Base-by-base conservation (phyloP, 2,113 vertebrate species). In the Hyla sarda region DNA sequence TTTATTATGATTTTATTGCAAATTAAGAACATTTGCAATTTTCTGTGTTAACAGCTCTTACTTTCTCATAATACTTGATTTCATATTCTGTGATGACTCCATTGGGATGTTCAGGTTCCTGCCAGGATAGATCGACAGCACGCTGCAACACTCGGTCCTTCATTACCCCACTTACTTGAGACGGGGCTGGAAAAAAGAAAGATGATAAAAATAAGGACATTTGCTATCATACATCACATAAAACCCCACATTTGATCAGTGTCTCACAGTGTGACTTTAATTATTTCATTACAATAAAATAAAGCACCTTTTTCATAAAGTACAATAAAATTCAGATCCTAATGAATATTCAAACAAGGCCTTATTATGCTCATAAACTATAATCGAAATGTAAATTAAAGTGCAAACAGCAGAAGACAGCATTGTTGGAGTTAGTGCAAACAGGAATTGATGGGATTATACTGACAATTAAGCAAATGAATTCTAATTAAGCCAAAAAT, bases 11-110 rank as follows among this genome's bases (percentile, higher is more conserved):
- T 52, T 78, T 10, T 25, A 54, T 54, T 60, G n/a, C 14, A 62
- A 80, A 80, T 60, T 41, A 30, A 7, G 65, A 37, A 37, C 30
- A 69, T 32, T 69, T 34, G 21, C 14, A 62, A 45, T 80, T 25
- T 60, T n/a, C 37, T 41, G 23, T 83, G 67, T 78, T 87, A 34
- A 89, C 78, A 45, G 87, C 90, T 93, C 97, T 96, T 94, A 99
- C 98, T 92, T 99, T 99, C 92, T 99, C 97, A 54, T 99, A 99
- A 93, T 99, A 99, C 93, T 99, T 99, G 94, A 99, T 98, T 93
- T 99, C 98, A 87, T 99, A 99, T 91, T 99, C 98, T 0, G 96
- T 99, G 95, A 99, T 99, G 96, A 99, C 97, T 88, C 98, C 98
- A 82, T 99, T 99, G 95, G 97, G 97, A 90, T 99, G 97, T 84